Base-by-base conservation (phyloP, 1,140 invertebrate genomes). In the Araneus ventricosus region DNA sequence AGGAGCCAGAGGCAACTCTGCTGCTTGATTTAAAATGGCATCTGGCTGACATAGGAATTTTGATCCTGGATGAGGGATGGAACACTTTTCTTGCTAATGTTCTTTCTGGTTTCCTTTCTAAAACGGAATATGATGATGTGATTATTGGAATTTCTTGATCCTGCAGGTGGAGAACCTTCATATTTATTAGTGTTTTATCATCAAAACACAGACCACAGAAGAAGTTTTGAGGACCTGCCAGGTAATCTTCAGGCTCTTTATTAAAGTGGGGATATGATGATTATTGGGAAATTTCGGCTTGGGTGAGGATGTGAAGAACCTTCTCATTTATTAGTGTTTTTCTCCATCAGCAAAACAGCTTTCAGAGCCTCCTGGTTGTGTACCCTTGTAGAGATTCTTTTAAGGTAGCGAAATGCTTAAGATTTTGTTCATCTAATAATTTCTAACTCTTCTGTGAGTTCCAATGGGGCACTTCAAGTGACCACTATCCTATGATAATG, bases 391-490 rank as follows among this genome's bases (percentile, higher is more conserved):
- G n/a, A n/a, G n/a, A 37, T 3, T 37, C 80, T 70, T 84, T 92
- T 22, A 67, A 17, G 34, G 80, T 24, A 17, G 82, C 59, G 20
- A 30, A 63, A 30, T 92, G 59, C 17, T 87, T 79, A 30, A 87
- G 20, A 39, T 87, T 17, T 41, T 75, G 24, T 27, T 87, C 24
- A 27, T 75, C 59, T 30, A 45, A 22, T n/a, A 52, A n/a, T 52
- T 87, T n/a, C n/a, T 70, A 2, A 80, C 52, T 59, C 89, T 63
- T 90, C 82, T n/a, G n/a, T 27, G 82, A 34, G 41, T 75, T 80
- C 91, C 91, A 92, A 63, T 92, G 84, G 7, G 84, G n/a, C n/a
- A n/a, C 91, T 37, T 92, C 84, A 39, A n/a, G n/a, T 92, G 91
- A 2, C 91, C 91, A 92, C 79, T 41, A 92, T 86, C 34, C 52